These are phyloP conservation scores for Rotaria socialis DNA, from an alignment of 2,888 invertebrate species.

Conservation along the genomic window DNA sequence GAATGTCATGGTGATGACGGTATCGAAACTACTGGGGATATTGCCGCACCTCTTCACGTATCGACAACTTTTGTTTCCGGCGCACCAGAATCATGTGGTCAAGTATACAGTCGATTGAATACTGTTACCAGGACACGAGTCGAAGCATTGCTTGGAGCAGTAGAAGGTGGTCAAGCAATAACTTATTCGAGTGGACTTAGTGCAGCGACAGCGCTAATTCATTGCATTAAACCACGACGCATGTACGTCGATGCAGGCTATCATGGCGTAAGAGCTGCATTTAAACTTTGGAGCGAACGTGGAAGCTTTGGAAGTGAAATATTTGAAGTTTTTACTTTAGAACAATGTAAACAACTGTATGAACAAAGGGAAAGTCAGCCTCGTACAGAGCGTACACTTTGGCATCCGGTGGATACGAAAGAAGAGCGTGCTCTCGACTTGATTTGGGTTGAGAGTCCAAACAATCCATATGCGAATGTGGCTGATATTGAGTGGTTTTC, in stretches of 20 bases:
- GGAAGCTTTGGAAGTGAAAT: background rate
- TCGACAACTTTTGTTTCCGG: slow-evolving; percentile 10
- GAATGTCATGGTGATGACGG: background rate
- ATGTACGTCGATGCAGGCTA: background rate
- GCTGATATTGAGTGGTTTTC: no score
- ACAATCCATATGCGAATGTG: no score
- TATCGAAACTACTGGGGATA: background rate
- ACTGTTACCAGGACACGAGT: background rate
- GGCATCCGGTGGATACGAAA: background rate
- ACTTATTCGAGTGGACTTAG: background rate
- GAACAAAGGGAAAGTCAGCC: background rate
- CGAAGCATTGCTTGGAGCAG: background rate
- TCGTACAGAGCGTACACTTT: no score
- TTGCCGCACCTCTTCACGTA: background rate
- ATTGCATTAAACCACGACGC: background rate
- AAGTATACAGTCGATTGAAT: background rate
- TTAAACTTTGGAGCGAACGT: background rate
- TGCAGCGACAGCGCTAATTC: background rate
- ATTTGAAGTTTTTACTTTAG: background rate
- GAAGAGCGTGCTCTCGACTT: background rate
- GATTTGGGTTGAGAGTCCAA: no score
- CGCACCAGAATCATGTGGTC: background rate
- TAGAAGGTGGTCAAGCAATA: background rate
- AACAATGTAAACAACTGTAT: background rate
- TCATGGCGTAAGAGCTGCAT: background rate